Conservation (phyloP, 2,888 invertebrate genomes). For the Heliconius ethilla region DNA sequence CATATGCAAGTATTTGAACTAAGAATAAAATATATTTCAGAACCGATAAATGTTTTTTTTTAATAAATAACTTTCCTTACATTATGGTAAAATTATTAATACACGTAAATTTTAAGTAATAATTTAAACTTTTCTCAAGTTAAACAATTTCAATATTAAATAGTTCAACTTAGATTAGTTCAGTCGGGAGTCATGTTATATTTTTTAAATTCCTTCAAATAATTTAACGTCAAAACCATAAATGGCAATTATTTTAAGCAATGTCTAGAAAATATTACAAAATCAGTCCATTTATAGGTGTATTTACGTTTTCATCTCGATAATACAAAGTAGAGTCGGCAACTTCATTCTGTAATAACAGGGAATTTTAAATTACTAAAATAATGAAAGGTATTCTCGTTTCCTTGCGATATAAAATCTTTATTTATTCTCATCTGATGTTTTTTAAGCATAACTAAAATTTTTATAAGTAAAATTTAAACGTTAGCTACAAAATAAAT, state of each 20-base stretch:
- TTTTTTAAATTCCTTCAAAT: neutral
- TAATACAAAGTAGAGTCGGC: slow-evolving; percentile 34
- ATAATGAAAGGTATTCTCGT: slow-evolving; percentile 44
- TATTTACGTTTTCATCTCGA: slow-evolving; percentile 34
- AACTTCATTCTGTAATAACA: slow-evolving; percentile 39
- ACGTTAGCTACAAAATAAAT: neutral
- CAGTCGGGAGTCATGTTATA: neutral
- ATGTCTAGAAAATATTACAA: neutral
- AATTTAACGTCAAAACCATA: too few species aligned
- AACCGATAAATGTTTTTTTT: neutral
- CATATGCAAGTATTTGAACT: neutral
- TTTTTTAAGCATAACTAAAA: slow-evolving; percentile 11
- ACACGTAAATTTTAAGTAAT: neutral
- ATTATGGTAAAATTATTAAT: neutral
- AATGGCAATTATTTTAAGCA: neutral
- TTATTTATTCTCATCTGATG: slow-evolving; percentile 27
- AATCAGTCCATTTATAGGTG: neutral
- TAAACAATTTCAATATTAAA: neutral
- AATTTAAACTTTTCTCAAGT: neutral
- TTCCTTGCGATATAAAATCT: slow-evolving; percentile 24
- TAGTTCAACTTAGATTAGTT: neutral
- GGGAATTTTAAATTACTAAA: slow-evolving; percentile 48
- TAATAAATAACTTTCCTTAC: neutral
- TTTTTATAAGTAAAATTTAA: neutral
- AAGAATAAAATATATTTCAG: neutral